A percentile compares a stretch with the other conserved stretches of the same genome.
Evolutionary conservation across 2,888 invertebrate genomes (phyloP).

Genomic region (Alloplasta piceator): DNA sequence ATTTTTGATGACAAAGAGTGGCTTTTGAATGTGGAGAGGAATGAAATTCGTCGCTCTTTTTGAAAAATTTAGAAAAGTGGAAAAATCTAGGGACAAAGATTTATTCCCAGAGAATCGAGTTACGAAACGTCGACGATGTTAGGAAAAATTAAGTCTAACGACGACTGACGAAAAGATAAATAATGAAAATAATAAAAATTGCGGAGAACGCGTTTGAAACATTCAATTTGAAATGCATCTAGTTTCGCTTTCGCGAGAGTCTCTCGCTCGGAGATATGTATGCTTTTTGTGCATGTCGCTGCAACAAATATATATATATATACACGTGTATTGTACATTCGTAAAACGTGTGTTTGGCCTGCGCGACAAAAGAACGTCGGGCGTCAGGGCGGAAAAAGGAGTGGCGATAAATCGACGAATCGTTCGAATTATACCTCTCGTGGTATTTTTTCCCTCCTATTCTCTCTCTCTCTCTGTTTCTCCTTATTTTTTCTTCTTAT

Average conservation of each 20-base stretch:
- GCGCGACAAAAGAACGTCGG: constrained; percentile 63
- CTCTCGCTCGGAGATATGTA: constrained; percentile 4
- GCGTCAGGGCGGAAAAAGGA: constrained; percentile 63
- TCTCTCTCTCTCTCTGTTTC: constrained; percentile 14
- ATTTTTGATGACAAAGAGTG: no score
- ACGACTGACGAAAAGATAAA: not conserved
- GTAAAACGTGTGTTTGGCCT: constrained; percentile 23
- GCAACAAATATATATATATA: not conserved
- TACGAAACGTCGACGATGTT: constrained; percentile 70
- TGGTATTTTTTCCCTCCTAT: constrained; percentile 16
- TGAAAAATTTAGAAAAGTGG: no score
- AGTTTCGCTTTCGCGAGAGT: constrained; percentile 55
- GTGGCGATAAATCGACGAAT: constrained; percentile 67
- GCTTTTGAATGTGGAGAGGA: no score
- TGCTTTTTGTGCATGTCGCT: not conserved
- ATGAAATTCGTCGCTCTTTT: no score
- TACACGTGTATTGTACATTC: constrained; percentile 3
- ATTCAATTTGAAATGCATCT: constrained; percentile 76
- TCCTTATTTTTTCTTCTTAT: not conserved
- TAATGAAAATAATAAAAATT: constrained; percentile 45
- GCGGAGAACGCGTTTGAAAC: constrained; percentile 64
- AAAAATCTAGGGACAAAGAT: no score
- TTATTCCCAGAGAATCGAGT: constrained; percentile 65
- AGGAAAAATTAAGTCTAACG: constrained; percentile 51
- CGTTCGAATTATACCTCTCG: constrained; percentile 51